Evolutionary conservation across 2,797 vertebrate genomes (phyloP).

Genomic region (Pachyuromys duprasi): DNA sequence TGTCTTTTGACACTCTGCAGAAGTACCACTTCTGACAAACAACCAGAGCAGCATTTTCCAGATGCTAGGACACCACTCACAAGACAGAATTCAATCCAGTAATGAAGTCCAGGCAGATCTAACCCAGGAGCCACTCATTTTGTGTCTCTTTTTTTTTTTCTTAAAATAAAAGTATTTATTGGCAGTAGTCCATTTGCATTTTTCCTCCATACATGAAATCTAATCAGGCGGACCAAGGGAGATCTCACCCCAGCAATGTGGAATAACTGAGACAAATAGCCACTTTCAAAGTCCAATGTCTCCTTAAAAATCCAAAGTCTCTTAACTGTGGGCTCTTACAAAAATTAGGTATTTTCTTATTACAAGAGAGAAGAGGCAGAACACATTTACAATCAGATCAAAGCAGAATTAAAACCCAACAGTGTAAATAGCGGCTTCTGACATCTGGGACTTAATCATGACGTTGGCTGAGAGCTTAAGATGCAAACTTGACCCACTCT

Average conservation of each 20-base stretch:
- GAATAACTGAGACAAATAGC: neutral
- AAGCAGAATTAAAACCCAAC: neutral
- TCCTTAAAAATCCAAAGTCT: neutral
- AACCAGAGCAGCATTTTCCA: neutral
- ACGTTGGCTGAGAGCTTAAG: neutral
- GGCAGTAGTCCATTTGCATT: neutral
- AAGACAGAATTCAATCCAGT: neutral
- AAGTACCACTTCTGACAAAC: neutral
- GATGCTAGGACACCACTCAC: neutral
- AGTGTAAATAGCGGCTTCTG: neutral
- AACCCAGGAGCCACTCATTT: neutral
- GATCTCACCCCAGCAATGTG: neutral
- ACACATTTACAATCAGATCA: neutral
- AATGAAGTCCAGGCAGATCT: neutral
- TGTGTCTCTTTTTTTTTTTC: neutral
- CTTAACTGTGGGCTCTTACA: neutral
- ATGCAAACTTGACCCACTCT: neutral
- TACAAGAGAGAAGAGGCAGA: neutral
- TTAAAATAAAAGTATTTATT: neutral
- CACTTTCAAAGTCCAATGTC: neutral
- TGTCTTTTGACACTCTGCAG: neutral
- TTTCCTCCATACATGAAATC: neutral
- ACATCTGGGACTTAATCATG: neutral
- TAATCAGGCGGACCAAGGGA: neutral
- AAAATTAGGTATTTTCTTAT: neutral